Evolutionary conservation across 2,797 vertebrate species (phyloP), one percentile per base, ranked within the genome.

Genomic region (Manis crassicaudata): DNA sequence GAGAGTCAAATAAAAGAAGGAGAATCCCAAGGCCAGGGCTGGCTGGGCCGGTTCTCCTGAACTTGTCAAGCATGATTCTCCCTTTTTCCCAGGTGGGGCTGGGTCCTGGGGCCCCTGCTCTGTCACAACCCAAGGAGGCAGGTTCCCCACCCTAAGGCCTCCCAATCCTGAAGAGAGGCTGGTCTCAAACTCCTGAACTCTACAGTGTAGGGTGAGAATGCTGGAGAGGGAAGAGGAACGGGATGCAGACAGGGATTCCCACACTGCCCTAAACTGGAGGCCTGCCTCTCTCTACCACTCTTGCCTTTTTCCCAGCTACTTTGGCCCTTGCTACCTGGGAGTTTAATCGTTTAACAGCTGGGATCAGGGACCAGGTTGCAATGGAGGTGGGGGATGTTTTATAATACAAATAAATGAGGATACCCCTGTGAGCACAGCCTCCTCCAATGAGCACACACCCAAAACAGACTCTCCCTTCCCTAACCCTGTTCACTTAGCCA

Each of bases 31-130:
- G 37, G 23, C 82, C 54, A 72, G 25, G 83, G 92, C 94, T 95
- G 90, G 94, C 95, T 90, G 63, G 92, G 97, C 96, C 12, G 65
- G 96, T 97, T 97, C 92, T 92, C 77, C 60, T 46, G 63, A 95
- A 96, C 92, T 92, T 87, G 94, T 95, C 54, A 67, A 87, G 94
- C 88, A 46, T 60, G 90, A 92, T 82, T 96, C 79, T 86, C 87
- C 56, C 72, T 80, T n/a, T 82, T 60, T 18, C 62, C 16, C 37
- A 1, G 7, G 88, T 50, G 43, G 90, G 63, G 81, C 90, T 13
- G 17, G 75, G 92, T 76, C 81, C 56, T 35, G 81, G 87, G 80
- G 73, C 68, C 81, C 75, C 25, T 60, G 58, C 52, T 90, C 60
- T 86, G 85, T 92, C 68, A 94, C 83, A 67, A 76, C 43, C 77